Percentiles rank a stretch among this genome's conserved stretches.
phyloP scores from a whole-genome alignment of 2,113 vertebrate species.

The Leptobrachium leishanense region DNA sequence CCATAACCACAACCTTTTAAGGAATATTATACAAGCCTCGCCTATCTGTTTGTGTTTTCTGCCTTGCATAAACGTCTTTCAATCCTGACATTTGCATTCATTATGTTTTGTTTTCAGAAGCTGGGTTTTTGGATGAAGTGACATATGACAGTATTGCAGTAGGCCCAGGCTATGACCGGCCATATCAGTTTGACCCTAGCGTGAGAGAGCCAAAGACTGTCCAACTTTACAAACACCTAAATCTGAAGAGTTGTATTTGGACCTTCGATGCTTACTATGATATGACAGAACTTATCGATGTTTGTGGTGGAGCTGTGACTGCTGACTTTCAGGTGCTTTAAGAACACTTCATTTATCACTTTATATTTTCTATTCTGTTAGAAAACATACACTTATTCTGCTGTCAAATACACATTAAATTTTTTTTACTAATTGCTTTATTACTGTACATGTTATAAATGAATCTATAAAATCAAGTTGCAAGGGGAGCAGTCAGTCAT shows the following conservation, averaged over 20 bases:
- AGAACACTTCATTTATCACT: not conserved
- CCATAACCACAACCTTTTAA: no score
- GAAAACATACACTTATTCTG: no score
- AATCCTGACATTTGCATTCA: no score
- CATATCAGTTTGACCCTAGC: slow-evolving; percentile 85
- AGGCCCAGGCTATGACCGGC: slow-evolving; percentile 89
- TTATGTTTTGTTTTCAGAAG: slow-evolving; percentile 66
- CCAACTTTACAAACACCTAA: slow-evolving; percentile 93
- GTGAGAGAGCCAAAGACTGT: slow-evolving; percentile 85
- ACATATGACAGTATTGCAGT: slow-evolving; percentile 75
- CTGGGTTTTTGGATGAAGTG: slow-evolving; percentile 86
- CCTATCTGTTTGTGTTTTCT: not conserved
- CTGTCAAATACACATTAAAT: no score
- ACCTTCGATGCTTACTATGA: slow-evolving; percentile 94
- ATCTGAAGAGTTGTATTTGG: slow-evolving; percentile 98
- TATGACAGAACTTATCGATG: slow-evolving; percentile 95
- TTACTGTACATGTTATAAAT: no score
- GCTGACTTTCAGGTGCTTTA: slow-evolving; percentile 91
- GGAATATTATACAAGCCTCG: not conserved
- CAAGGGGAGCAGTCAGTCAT: no score
- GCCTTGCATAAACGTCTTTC: no score
- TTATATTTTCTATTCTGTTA: no score
- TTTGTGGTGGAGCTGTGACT: slow-evolving; percentile 91
- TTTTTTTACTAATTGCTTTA: no score
- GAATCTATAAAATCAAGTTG: no score